Base-by-base conservation (phyloP, 2,888 invertebrate genomes). In the Drosophila villosipedis region DNA sequence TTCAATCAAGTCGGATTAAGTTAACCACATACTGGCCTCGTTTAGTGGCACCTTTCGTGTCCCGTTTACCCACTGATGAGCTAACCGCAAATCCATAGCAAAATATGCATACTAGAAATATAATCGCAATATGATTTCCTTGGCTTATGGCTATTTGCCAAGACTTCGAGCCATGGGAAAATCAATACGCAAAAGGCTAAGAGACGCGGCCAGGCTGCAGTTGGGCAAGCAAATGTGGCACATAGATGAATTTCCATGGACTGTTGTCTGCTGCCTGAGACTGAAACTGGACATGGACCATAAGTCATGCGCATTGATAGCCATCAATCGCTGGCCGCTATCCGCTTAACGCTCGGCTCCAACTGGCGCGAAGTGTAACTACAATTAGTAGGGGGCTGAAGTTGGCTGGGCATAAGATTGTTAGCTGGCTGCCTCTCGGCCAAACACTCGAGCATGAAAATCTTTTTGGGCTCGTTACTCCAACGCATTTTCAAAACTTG, bases 271-370 rank as follows among this genome's bases (percentile, higher is more conserved):
- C 39, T 35, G 37, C 3, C 54, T 54, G 63, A 39, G 58, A 58
- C 68, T 53, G 58, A 65, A 64, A 54, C 76, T 71, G 80, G 73
- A 73, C 73, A 62, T 58, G 55, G 76, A 63, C 82, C 79, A 87
- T 89, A 89, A 89, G 88, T 88, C 89, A 87, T 80, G 78, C 77
- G 76, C 89, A 89, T 85, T 88, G 89, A 89, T 88, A 88, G 87
- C 89, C 87, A 88, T 88, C 88, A 88, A 88, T 89, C 89, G 89
- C 79, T 55, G 63, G 71, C 73, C 77, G 78, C 78, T 83, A 76
- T 82, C 71, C 79, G 81, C 80, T 64, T 66, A 77, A 77, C 77
- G 73, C 78, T 83, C 77, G 69, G 69, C 70, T 53, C n/a, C 52
- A 55, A 71, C 74, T 78, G 77, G 89, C 80, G 87, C 78, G 86